phyloP scores from a whole-genome alignment of 2,888 invertebrate species.

The Nemotelus pantherinus region DNA sequence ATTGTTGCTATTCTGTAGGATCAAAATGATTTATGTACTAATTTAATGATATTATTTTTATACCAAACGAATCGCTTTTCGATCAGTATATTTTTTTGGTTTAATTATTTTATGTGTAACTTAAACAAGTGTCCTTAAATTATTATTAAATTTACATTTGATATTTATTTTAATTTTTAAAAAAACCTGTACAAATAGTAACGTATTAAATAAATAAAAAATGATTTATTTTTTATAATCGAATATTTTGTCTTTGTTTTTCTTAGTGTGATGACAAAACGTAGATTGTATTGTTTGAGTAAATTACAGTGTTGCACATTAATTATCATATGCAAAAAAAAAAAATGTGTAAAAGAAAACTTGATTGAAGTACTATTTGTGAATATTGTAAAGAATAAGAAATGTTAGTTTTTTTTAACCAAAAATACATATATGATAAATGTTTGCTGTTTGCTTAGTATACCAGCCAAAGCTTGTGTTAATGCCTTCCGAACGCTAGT shows the following conservation, averaged over 20 bases:
- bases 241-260: not conserved
- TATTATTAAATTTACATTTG: not conserved
- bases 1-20: constrained; percentile 1
- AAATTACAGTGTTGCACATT: constrained; percentile 21
- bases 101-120: constrained; percentile 11
- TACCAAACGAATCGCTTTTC: constrained; percentile 1
- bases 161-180: not conserved
- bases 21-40: not conserved
- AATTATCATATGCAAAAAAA: constrained; percentile 26
- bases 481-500: no score
- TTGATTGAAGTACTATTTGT: not conserved
- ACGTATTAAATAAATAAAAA: not conserved
- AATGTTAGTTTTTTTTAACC: constrained; percentile 22
- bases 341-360: constrained; percentile 7
- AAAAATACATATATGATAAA: not conserved
- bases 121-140: constrained; percentile 14
- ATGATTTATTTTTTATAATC: not conserved
- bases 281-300: not conserved
- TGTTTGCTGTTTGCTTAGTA: not conserved
- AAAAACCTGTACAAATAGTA: not conserved
- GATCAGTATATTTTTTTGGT: not conserved
- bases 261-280: no score
- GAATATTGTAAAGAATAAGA: constrained; percentile 16
- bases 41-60: constrained; percentile 21
- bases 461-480: no score